Percentiles rank a stretch among this genome's conserved stretches.
Evolutionary conservation across 2,797 vertebrate species (phyloP).

Genomic region (Tangara arthus): DNA sequence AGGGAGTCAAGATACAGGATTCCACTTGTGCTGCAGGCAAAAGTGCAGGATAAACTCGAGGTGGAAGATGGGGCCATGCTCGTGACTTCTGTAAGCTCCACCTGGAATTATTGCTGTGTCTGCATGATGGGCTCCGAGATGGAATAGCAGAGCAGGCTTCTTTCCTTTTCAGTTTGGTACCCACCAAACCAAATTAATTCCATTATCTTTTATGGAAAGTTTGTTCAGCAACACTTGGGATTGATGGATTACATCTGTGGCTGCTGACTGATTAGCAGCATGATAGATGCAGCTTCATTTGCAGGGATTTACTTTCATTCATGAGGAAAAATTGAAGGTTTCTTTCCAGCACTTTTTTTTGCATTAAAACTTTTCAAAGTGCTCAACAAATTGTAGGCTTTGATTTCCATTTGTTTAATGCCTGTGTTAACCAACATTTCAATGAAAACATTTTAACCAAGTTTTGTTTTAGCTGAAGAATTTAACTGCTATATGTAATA

Average conservation of each 20-base stretch:
- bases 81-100: not conserved
- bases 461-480: constrained; percentile 15
- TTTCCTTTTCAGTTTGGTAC: not conserved
- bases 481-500: constrained; percentile 17
- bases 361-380: constrained; percentile 30
- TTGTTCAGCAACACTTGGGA: constrained; percentile 12
- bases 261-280: constrained; percentile 45
- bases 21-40: not conserved
- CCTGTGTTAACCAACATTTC: constrained; percentile 49
- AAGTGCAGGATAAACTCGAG: not conserved
- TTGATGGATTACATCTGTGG: constrained; percentile 45
- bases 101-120: not conserved
- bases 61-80: not conserved
- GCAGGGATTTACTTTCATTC: constrained; percentile 43
- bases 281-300: constrained; percentile 43
- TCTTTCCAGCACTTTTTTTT: constrained; percentile 35
- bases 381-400: constrained; percentile 21
- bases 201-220: constrained; percentile 14
- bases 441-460: constrained; percentile 34
- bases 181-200: constrained; percentile 47
- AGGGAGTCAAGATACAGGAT: not conserved
- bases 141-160: not conserved
- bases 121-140: not conserved
- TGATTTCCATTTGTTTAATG: constrained; percentile 53
- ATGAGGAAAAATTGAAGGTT: constrained; percentile 37